A percentile compares a stretch with the other conserved stretches of the same genome.
These are phyloP conservation scores for Liparis tanakae DNA, from an alignment of 2,797 vertebrate genomes.

Conservation along the genomic window DNA sequence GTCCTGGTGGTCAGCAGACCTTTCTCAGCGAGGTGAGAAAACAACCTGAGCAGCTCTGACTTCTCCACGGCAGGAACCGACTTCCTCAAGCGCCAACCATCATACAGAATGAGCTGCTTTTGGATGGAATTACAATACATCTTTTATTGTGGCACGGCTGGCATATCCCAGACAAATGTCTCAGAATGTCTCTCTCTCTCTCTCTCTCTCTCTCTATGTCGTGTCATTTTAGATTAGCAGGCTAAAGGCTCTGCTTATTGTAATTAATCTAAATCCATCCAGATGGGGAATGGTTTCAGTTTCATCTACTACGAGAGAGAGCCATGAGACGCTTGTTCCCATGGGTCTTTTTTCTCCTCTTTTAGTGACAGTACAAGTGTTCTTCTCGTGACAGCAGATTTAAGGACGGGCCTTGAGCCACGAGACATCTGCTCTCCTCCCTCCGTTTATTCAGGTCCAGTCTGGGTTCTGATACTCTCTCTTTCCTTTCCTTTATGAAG, in stretches of 20 bases:
- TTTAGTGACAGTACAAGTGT: conserved; percentile 42
- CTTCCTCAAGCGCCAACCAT: conserved; percentile 20
- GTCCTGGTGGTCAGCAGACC: conserved; percentile 44
- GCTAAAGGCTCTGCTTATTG: conserved; percentile 48
- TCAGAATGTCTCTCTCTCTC: conserved; percentile 11
- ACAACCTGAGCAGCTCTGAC: conserved; percentile 32
- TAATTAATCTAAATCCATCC: conserved; percentile 69
- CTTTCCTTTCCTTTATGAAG: conserved; percentile 18
- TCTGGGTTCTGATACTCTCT: conserved; percentile 23
- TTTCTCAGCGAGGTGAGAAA: conserved; percentile 45
- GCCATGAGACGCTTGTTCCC: conserved; percentile 47
- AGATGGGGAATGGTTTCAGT: conserved; percentile 62
- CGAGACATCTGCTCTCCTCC: conserved; percentile 28
- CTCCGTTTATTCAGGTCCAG: conserved; percentile 15
- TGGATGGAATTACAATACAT: conserved; percentile 40
- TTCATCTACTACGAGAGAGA: conserved; percentile 51
- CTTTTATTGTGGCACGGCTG: conserved; percentile 40
- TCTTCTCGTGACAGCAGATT: conserved; percentile 33
- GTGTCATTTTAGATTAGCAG: conserved; percentile 62
- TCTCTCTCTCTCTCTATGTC: conserved; percentile 12
- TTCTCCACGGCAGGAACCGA: conserved; percentile 29
- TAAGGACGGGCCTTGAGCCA: conserved; percentile 41
- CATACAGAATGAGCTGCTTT: conserved; percentile 40
- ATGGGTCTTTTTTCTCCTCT: conserved; percentile 25
- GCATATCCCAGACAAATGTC: conserved; percentile 40